phyloP scores from a whole-genome alignment of 2,797 vertebrate genomes.

The Champsocephalus esox region DNA sequence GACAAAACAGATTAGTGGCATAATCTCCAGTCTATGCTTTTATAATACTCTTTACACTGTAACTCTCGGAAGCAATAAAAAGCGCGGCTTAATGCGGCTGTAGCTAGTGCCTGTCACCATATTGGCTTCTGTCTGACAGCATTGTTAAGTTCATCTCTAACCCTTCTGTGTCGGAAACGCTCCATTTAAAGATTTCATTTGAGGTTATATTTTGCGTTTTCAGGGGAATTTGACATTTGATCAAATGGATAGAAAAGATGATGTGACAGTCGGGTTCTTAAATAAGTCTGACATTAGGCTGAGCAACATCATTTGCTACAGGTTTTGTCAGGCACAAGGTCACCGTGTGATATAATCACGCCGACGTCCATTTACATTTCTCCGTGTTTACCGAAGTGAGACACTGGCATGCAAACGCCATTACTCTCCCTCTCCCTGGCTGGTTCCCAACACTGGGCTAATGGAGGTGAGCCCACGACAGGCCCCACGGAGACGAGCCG shows the following conservation, averaged over 20 bases:
- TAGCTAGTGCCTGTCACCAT: slow-evolving; percentile 55
- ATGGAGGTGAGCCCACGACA: slow-evolving; percentile 43
- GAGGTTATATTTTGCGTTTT: slow-evolving; percentile 52
- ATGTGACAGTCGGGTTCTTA: slow-evolving; percentile 24
- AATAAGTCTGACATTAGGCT: not conserved
- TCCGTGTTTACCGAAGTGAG: slow-evolving; percentile 52
- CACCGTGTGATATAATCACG: slow-evolving; percentile 55
- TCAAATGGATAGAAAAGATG: slow-evolving; percentile 41
- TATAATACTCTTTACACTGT: slow-evolving; percentile 64
- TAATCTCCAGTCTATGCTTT: slow-evolving; percentile 70
- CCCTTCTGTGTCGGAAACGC: not conserved
- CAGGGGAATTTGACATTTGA: slow-evolving; percentile 52
- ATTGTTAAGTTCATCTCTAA: slow-evolving; percentile 15
- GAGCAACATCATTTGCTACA: slow-evolving; percentile 11
- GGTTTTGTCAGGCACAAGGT: slow-evolving; percentile 38
- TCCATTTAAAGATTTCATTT: slow-evolving; percentile 37
- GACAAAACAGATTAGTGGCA: slow-evolving; percentile 70
- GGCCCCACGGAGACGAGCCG: slow-evolving; percentile 23
- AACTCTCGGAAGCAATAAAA: slow-evolving; percentile 61
- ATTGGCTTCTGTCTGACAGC: slow-evolving; percentile 43
- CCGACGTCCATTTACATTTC: slow-evolving; percentile 49
- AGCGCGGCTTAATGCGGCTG: slow-evolving; percentile 44
- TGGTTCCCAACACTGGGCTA: slow-evolving; percentile 37
- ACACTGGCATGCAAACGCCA: slow-evolving; percentile 28
- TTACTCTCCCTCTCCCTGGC: slow-evolving; percentile 43